Evolutionary conservation across 2,888 invertebrate species (phyloP).

Genomic region (Rhogogaster chlorosoma): DNA sequence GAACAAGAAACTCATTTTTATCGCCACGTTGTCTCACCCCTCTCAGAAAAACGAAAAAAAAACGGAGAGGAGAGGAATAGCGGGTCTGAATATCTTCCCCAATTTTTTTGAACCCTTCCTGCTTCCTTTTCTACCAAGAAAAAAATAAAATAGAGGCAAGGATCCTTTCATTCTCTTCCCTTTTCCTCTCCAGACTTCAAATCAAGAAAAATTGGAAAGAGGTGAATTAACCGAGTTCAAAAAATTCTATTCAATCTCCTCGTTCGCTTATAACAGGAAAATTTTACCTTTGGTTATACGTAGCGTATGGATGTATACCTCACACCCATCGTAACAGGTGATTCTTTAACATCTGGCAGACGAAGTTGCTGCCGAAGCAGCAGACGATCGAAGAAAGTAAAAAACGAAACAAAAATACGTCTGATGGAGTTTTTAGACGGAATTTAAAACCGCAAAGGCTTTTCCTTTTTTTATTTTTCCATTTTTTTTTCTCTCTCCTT

Average conservation of each 20-base stretch:
- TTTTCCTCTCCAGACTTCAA: not conserved
- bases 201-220: not conserved
- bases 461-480: not conserved
- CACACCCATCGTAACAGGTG: not conserved
- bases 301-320: no score
- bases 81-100: not conserved
- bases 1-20: not conserved
- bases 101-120: not conserved
- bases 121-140: not conserved
- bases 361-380: not conserved
- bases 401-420: no score
- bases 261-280: no score
- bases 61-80: not conserved
- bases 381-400: not conserved
- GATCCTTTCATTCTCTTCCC: not conserved
- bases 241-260: not conserved
- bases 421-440: not conserved
- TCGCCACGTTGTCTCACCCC: no score
- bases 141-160: no score
- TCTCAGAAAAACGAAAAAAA: not conserved
- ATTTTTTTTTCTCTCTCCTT: no score
- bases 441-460: not conserved
- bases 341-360: not conserved
- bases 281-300: no score
- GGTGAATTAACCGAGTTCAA: not conserved